Evolutionary conservation across 2,888 invertebrate genomes (phyloP), one percentile per base, ranked within the genome.

Genomic region (Entomobrya multifasciata): DNA sequence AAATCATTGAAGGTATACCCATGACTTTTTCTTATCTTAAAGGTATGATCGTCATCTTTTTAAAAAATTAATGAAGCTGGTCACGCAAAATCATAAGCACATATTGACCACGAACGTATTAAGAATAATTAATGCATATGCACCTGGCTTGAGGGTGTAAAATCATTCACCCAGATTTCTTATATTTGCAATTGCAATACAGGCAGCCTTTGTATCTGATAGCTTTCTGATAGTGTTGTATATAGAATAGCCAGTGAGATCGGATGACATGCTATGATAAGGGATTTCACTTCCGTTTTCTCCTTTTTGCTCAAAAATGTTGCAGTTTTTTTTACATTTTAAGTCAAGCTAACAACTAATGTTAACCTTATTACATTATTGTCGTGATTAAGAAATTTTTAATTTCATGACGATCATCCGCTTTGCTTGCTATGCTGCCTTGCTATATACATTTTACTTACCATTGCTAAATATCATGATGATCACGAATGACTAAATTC

Each of bases 311-410:
- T 41, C 20, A 0, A 15, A 5, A 13, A 2, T 3, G 8, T 49
- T 49, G 15, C 49, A 3, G n/a, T 49, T n/a, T n/a, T 13, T 49
- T 15, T 49, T 15, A 5, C 5, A 49, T n/a, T 10, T 15, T 15
- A 49, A 49, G 36, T 8, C 36, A 36, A 36, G 4, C 36, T 36
- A 8, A n/a, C 57, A 2, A 30, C 4, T 36, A 41, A 36, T 41
- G 41, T 55, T 81, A 83, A 84, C 84, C 77, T 84, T 41, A n/a
- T 55, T 84, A 84, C 84, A 77, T 77, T 77, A 67, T 76, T 22
- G 47, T 74, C 77, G 57, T 77, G 84, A 84, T 77, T 84, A 77
- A 76, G 84, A 25, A 84, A 36, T 36, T 36, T 36, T 6, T 6
- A 84, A 84, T 62, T 74, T 55, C 57, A 41, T 78, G 62, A 78